Conservation (phyloP, 2,797 vertebrate genomes). For the Cossypha caffra region DNA sequence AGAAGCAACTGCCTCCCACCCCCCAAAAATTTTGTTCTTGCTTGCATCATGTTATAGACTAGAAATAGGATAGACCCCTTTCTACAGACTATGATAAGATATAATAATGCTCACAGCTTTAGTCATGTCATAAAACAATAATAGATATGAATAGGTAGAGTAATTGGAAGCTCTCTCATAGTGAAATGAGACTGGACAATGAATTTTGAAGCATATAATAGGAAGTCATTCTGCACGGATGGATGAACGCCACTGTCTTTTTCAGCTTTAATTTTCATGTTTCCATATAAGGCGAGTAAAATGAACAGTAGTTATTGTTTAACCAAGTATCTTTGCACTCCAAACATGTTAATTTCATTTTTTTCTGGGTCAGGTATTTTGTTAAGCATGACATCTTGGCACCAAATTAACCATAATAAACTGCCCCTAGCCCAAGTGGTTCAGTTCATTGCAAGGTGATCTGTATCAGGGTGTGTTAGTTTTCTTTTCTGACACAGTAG, state of each 20-base stretch:
- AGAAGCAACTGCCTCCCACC: background rate
- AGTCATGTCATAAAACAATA: constrained; percentile 20
- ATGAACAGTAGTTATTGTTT: background rate
- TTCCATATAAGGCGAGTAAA: background rate
- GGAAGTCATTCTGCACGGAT: background rate
- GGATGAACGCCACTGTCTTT: background rate
- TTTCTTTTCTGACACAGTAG: background rate
- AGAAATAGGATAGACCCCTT: background rate
- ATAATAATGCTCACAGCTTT: background rate
- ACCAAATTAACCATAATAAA: background rate
- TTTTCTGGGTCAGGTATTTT: constrained; percentile 11
- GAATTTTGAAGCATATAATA: constrained; percentile 35
- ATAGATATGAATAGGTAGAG: constrained; percentile 7
- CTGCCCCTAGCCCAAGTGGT: background rate
- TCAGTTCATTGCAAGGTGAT: background rate
- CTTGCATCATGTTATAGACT: background rate
- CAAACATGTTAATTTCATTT: background rate
- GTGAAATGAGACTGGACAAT: constrained; percentile 27
- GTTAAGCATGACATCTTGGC: background rate
- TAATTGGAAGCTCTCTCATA: constrained; percentile 32
- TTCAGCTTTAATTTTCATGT: constrained; percentile 27
- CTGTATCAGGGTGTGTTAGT: background rate
- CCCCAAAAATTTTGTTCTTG: background rate
- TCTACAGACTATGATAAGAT: background rate
- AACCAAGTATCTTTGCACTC: constrained; percentile 3